phyloP scores from a whole-genome alignment of 2,797 vertebrate genomes.

The Eulemur albifrons region DNA sequence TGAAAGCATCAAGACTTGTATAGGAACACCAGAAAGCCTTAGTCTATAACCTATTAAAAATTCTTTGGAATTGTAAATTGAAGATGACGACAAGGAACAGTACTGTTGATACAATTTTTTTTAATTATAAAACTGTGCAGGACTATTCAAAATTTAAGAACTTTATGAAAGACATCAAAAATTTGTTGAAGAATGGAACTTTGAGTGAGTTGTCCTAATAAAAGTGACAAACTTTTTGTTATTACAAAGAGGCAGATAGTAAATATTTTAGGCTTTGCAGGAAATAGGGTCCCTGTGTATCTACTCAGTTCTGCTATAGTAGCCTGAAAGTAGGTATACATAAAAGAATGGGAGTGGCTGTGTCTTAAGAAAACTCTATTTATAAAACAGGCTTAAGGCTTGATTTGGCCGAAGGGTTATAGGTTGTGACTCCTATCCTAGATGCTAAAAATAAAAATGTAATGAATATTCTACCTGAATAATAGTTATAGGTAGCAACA shows the following conservation, averaged over 20 bases:
- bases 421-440: neutral
- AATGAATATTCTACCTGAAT: neutral
- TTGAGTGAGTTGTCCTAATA: neutral
- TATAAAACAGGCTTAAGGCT: neutral
- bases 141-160: neutral
- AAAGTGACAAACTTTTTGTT: neutral
- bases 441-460: neutral
- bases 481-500: neutral
- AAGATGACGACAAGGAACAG: neutral
- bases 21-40: neutral
- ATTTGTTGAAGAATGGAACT: neutral
- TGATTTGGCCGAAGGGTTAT: neutral
- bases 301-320: neutral
- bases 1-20: neutral
- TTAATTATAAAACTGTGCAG: neutral
- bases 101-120: neutral
- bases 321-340: neutral
- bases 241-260: neutral
- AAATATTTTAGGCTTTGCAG: neutral
- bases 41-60: neutral
- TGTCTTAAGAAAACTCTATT: neutral
- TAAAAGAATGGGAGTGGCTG: neutral
- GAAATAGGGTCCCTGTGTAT: neutral
- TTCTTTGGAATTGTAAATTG: conserved; percentile 29
- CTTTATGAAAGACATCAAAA: neutral